Percentiles rank a stretch among this genome's conserved stretches.
Conservation (phyloP, 2,113 vertebrate species). For the Petrocephalus zakoni region DNA sequence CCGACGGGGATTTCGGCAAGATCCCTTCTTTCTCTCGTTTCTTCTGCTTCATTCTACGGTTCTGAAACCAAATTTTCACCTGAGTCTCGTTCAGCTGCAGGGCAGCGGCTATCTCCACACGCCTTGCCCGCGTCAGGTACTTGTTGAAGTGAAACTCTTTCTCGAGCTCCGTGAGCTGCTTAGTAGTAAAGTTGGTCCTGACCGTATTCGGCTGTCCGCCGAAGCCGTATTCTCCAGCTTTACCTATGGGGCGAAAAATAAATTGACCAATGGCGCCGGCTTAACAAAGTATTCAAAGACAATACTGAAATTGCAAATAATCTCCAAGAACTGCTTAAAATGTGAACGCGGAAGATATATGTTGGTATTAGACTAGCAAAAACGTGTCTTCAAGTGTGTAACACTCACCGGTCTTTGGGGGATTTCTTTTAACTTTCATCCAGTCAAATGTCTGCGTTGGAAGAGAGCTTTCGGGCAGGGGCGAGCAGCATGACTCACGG, state of each 20-base stretch:
- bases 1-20: conserved; percentile 70
- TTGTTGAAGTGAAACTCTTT: conserved; percentile 99
- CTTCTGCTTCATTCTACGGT: conserved; percentile 97
- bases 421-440: conserved; percentile 99
- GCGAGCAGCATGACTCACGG: conserved; percentile 79
- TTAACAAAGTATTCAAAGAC: neutral
- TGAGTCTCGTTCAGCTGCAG: conserved; percentile 96
- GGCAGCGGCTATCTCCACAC: conserved; percentile 92
- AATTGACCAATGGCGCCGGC: neutral
- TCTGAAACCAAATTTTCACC: conserved; percentile 99
- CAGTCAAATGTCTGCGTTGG: conserved; percentile 94
- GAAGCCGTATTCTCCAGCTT: conserved; percentile 90
- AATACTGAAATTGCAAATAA: neutral
- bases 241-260: conserved; percentile 61
- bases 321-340: neutral
- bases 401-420: conserved; percentile 92
- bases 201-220: conserved; percentile 85
- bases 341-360: neutral
- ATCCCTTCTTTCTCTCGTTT: conserved; percentile 93
- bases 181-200: conserved; percentile 95
- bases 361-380: neutral
- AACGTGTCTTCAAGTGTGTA: neutral
- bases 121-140: conserved; percentile 87
- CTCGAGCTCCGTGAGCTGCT: conserved; percentile 94
- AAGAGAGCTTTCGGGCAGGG: conserved; percentile 73